phyloP scores from a whole-genome alignment of 1,140 invertebrate genomes.

The Trichonephila clavata region DNA sequence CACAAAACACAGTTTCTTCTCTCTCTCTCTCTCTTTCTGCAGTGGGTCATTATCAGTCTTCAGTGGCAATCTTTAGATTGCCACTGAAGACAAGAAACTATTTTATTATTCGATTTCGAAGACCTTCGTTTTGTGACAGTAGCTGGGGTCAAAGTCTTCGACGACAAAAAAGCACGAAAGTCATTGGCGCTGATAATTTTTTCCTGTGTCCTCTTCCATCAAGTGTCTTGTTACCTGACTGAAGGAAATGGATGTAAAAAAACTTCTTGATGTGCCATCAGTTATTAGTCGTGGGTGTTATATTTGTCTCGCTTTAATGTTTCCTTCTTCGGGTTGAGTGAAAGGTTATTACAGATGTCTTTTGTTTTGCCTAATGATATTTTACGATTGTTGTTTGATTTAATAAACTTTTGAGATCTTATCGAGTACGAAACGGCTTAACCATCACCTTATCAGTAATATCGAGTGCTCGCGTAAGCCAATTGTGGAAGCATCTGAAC shows the following conservation, averaged over 20 bases:
- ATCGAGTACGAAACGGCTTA: too few relatives aligned
- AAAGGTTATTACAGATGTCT: not conserved
- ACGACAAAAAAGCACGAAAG: not conserved
- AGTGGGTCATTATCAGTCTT: not conserved
- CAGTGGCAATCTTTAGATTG: too few relatives aligned
- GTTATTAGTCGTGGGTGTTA: conserved; percentile 14
- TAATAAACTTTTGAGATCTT: too few relatives aligned
- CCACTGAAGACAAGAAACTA: conserved; percentile 1
- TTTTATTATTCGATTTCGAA: not conserved
- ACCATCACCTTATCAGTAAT: too few relatives aligned
- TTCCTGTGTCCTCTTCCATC: not conserved
- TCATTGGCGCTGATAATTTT: not conserved
- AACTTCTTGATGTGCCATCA: not conserved
- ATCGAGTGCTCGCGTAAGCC: too few relatives aligned
- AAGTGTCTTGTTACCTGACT: not conserved
- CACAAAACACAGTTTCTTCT: not conserved
- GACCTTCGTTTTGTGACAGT: not conserved
- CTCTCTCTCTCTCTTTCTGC: not conserved
- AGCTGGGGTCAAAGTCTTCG: conserved; percentile 4
- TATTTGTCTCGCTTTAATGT: not conserved
- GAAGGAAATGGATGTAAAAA: not conserved
- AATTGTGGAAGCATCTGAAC: too few relatives aligned
- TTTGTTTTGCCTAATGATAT: too few relatives aligned
- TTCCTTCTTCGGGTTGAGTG: not conserved
- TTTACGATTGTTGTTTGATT: too few relatives aligned